phyloP scores from a whole-genome alignment of 2,888 invertebrate genomes.

The Athripsodes cinereus region DNA sequence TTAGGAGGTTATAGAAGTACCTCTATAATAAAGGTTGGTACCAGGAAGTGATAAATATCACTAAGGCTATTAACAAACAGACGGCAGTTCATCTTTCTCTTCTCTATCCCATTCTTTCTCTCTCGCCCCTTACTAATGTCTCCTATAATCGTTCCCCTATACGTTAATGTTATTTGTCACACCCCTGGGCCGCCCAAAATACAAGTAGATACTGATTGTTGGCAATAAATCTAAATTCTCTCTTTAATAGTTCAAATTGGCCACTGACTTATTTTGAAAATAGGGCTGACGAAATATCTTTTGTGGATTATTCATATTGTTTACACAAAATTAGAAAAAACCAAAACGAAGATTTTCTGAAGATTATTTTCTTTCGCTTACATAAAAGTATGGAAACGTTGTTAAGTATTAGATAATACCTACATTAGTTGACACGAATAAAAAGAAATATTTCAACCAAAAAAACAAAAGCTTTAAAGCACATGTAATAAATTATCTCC shows the following conservation, averaged over 20 bases:
- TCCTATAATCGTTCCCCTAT: neutral
- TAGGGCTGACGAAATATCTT: neutral
- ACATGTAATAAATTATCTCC: no score
- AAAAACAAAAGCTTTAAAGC: no score
- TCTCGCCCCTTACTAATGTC: neutral
- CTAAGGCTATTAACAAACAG: neutral
- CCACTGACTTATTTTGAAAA: slow-evolving; percentile 2
- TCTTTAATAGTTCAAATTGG: slow-evolving; percentile 19
- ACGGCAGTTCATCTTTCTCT: neutral
- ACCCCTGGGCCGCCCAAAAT: neutral
- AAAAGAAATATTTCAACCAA: no score
- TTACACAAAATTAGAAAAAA: no score
- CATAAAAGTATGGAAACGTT: no score
- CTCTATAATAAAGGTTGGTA: no score
- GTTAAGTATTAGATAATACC: no score
- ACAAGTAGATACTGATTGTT: slow-evolving; percentile 12
- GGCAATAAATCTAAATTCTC: slow-evolving; percentile 20
- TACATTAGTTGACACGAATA: no score
- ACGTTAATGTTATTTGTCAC: neutral
- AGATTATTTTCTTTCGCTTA: no score
- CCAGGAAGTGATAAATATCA: slow-evolving; percentile 7
- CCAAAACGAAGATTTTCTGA: no score
- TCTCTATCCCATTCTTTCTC: neutral
- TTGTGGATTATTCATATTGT: no score
- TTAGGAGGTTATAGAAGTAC: no score